Evolutionary conservation across 2,888 invertebrate species (phyloP).

Genomic region (Heliconius ethilla): DNA sequence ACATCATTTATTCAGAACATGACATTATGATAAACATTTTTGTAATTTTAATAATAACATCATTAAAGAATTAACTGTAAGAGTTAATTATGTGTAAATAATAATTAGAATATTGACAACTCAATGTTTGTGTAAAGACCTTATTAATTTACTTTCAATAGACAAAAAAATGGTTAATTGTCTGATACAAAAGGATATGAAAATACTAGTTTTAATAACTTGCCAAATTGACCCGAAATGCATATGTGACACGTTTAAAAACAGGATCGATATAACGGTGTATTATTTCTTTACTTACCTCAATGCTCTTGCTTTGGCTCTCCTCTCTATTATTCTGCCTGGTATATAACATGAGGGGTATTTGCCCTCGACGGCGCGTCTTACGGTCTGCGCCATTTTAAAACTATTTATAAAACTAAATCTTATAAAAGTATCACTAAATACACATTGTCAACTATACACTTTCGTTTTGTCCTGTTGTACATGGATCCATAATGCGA

Average conservation of each 20-base stretch:
- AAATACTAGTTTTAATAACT: background rate
- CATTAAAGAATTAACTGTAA: background rate
- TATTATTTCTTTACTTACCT: constrained; percentile 59
- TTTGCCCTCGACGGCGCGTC: constrained; percentile 87
- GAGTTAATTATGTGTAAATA: background rate
- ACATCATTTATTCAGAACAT: background rate
- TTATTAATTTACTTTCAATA: background rate
- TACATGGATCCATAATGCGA: constrained; percentile 73
- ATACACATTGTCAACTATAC: constrained; percentile 68
- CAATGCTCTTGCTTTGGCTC: constrained; percentile 84
- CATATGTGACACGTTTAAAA: constrained; percentile 27
- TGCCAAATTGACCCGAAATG: background rate
- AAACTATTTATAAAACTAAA: constrained; percentile 51
- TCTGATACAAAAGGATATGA: background rate
- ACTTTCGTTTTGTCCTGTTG: constrained; percentile 81
- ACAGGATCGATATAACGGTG: constrained; percentile 38
- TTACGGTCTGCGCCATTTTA: constrained; percentile 87
- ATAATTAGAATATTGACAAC: background rate
- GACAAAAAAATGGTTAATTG: background rate
- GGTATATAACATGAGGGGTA: constrained; percentile 89
- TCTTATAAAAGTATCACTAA: constrained; percentile 52
- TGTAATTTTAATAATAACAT: background rate
- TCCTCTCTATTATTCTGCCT: constrained; percentile 87
- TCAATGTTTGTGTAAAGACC: background rate
- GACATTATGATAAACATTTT: background rate